phyloP scores from a whole-genome alignment of 2,888 invertebrate genomes.

The Zaprionus lineosus region DNA sequence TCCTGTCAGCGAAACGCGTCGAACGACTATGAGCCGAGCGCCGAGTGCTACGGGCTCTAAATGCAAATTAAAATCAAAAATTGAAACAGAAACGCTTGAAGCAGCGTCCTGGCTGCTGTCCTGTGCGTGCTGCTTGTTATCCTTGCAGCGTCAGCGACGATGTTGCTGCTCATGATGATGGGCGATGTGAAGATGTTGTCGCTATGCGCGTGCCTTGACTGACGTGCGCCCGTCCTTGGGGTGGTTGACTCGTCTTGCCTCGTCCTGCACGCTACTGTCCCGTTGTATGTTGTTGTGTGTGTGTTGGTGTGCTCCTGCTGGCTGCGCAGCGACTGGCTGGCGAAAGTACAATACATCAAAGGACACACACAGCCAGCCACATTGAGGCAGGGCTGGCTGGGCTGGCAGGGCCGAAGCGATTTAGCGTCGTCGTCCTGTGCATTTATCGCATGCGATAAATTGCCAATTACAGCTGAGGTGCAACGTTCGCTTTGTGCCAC shows the following conservation, averaged over 20 bases:
- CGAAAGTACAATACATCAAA: conserved; percentile 72
- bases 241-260: no score
- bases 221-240: conserved; percentile 60
- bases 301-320: conserved; percentile 30
- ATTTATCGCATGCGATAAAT: conserved; percentile 67
- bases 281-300: conserved; percentile 1
- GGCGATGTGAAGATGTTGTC: conserved; percentile 53
- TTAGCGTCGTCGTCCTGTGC: conserved; percentile 19
- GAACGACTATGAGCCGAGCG: conserved; percentile 70
- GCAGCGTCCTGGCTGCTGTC: conserved; percentile 32
- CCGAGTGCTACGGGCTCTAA: conserved; percentile 63
- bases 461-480: not conserved
- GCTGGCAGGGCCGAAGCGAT: no score
- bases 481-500: not conserved
- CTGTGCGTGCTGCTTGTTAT: conserved; percentile 45
- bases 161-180: conserved; percentile 16
- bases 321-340: conserved; percentile 70
- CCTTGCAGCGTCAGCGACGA: conserved; percentile 42
- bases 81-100: conserved; percentile 62
- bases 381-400: conserved; percentile 69
- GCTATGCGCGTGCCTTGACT: conserved; percentile 75
- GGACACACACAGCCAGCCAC: conserved; percentile 48
- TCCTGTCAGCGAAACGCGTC: conserved; percentile 72
- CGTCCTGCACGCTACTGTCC: conserved; percentile 3
- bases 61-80: conserved; percentile 74